Base-by-base conservation (phyloP, 92 coral and sea anemone genomes). In the Desmophyllum pertusum region DNA sequence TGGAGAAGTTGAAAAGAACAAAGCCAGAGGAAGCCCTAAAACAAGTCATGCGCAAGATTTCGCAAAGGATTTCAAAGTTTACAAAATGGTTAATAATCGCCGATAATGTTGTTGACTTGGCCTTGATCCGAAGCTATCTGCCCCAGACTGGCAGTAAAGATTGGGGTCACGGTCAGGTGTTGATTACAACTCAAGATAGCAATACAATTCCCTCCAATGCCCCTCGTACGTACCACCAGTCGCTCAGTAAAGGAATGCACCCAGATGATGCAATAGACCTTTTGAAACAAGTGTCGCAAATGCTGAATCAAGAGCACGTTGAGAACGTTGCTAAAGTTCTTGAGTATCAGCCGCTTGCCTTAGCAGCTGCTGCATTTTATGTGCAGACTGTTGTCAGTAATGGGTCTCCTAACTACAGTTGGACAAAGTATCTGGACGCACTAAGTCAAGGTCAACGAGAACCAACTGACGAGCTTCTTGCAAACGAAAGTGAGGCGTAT, bases 261-360 rank as follows among this genome's bases (percentile, higher is more conserved):
- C n/a, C n/a, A n/a, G n/a, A n/a, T n/a, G n/a, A n/a, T n/a, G n/a
- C n/a, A n/a, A n/a, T n/a, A n/a, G n/a, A n/a, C n/a, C n/a, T n/a
- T n/a, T n/a, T n/a, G n/a, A n/a, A n/a, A n/a, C n/a, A n/a, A n/a
- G n/a, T n/a, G n/a, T n/a, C n/a, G n/a, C n/a, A n/a, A n/a, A n/a
- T n/a, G n/a, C 59, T 2, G 25, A 46, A 45, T 21, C 50, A 61
- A 57, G 35, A 84, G 19, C 36, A 17, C 38, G 59, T n/a, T 41
- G 37, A 73, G 46, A 67, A 77, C 41, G 83, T 85, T n/a, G n/a
- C n/a, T n/a, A n/a, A n/a, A n/a, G n/a, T n/a, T n/a, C n/a, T n/a
- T n/a, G n/a, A n/a, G n/a, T 85, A 75, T 48, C 77, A 85, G 51
- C 88, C 88, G 5, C 70, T 85, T 27, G 77, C 88, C 38, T 48